These are phyloP conservation scores for Apeira syringaria DNA, from an alignment of 2,888 invertebrate genomes.

Conservation along the genomic window DNA sequence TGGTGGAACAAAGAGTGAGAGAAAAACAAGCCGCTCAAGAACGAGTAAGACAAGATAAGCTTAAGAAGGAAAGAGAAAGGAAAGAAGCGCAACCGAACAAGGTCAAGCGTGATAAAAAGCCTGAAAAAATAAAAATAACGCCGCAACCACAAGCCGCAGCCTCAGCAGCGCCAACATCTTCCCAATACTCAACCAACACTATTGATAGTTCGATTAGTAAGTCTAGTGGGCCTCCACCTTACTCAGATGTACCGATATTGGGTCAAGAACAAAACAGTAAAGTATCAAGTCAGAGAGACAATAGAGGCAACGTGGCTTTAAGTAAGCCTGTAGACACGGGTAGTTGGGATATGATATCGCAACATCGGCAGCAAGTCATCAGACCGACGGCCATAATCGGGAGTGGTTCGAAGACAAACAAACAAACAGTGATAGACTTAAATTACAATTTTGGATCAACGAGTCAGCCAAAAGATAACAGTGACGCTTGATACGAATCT, in stretches of 20 bases:
- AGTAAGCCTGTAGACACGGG: conserved; percentile 53
- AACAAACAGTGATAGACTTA: conserved; percentile 59
- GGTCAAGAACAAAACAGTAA: conserved; percentile 18
- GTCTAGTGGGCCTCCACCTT: conserved; percentile 69
- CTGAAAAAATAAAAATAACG: conserved; percentile 33
- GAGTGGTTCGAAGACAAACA: conserved; percentile 28
- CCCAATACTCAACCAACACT: conserved; percentile 55
- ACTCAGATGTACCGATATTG: conserved; percentile 39
- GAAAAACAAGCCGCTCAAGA: conserved; percentile 46
- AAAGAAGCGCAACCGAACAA: conserved; percentile 38
- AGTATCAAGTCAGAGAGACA: conserved; percentile 41
- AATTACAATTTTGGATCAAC: conserved; percentile 48
- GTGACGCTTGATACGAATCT: conserved; percentile 47
- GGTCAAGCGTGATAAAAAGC: conserved; percentile 33
- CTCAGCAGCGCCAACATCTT: conserved; percentile 22
- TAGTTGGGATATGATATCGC: conserved; percentile 80
- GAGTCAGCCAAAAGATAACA: conserved; percentile 41
- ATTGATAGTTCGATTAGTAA: conserved; percentile 71
- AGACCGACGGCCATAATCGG: conserved; percentile 36
- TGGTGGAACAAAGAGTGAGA: conserved; percentile 46
- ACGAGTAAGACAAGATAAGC: conserved; percentile 50
- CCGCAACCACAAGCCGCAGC: conserved; percentile 23
- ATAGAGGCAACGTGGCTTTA: conserved; percentile 57
- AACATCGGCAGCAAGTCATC: conserved; percentile 73
- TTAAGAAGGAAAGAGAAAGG: conserved; percentile 43